These are phyloP conservation scores for Sebastes alutus DNA, from an alignment of 2,797 vertebrate species.

Conservation along the genomic window DNA sequence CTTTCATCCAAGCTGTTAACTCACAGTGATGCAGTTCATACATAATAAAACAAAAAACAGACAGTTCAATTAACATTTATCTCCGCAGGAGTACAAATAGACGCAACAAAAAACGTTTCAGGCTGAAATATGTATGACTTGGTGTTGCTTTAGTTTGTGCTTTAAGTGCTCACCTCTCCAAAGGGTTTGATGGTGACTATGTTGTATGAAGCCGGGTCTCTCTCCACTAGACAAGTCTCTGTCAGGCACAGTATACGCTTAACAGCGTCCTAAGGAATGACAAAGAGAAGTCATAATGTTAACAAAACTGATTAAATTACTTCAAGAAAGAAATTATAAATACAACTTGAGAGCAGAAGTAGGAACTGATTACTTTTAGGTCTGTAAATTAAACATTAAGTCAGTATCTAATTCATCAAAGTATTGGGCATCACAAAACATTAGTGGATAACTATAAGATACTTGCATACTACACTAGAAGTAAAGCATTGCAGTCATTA, in stretches of 20 bases:
- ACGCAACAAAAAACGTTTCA: neutral
- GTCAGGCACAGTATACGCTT: slow-evolving; percentile 95
- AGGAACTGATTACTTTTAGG: neutral
- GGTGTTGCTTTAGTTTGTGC: neutral
- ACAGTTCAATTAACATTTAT: neutral
- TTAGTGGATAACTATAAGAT: neutral
- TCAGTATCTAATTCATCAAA: neutral
- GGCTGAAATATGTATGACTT: neutral
- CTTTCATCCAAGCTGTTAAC: slow-evolving; percentile 6
- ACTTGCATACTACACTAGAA: neutral
- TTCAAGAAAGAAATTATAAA: neutral
- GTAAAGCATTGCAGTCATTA: neutral
- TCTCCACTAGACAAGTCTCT: slow-evolving; percentile 96
- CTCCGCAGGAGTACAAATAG: neutral
- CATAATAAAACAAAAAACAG: slow-evolving; percentile 26
- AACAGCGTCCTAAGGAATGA: slow-evolving; percentile 88
- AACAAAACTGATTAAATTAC: neutral
- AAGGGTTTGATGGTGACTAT: slow-evolving; percentile 97
- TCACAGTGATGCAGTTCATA: slow-evolving; percentile 5
- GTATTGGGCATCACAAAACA: neutral
- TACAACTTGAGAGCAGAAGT: neutral
- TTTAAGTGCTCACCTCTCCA: slow-evolving; percentile 87
- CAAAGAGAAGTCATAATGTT: neutral
- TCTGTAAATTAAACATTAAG: neutral
- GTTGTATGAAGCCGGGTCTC: slow-evolving; percentile 97